These are phyloP conservation scores for Phrynosoma blainvillii DNA, from an alignment of 2,113 vertebrate genomes.

Conservation along the genomic window DNA sequence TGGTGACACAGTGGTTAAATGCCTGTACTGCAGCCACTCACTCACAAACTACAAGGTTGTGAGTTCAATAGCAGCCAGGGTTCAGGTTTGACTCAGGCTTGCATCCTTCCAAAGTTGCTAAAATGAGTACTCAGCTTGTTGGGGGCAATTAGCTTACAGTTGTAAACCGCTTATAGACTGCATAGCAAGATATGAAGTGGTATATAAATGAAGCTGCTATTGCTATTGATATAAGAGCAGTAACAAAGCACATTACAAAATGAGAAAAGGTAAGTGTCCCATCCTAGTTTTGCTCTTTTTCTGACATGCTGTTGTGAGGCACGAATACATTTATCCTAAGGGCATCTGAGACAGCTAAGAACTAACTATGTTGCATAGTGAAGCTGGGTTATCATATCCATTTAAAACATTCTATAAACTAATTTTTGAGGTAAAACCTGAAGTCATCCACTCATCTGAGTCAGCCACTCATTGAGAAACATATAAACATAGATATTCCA, in stretches of 20 bases:
- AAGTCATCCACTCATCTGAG: neutral
- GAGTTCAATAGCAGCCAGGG: no score
- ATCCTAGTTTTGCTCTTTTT: neutral
- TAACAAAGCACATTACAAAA: neutral
- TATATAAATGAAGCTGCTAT: no score
- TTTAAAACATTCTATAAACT: neutral
- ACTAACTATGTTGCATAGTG: neutral
- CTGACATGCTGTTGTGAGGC: neutral
- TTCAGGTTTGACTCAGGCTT: no score
- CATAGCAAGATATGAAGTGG: no score
- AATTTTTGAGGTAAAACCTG: neutral
- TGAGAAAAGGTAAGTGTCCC: neutral
- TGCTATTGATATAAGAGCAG: neutral
- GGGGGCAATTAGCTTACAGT: no score
- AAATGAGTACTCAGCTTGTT: no score
- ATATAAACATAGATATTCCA: neutral
- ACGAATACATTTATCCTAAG: neutral
- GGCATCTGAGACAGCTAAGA: neutral
- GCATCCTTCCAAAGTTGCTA: no score
- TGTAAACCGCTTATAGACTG: no score
- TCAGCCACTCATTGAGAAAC: neutral
- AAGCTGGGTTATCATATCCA: neutral
- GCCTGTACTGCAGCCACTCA: no score
- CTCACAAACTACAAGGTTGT: no score
- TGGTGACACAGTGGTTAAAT: no score